Evolutionary conservation across 2,797 vertebrate genomes (phyloP).

Genomic region (Poeciliopsis gracilis): DNA sequence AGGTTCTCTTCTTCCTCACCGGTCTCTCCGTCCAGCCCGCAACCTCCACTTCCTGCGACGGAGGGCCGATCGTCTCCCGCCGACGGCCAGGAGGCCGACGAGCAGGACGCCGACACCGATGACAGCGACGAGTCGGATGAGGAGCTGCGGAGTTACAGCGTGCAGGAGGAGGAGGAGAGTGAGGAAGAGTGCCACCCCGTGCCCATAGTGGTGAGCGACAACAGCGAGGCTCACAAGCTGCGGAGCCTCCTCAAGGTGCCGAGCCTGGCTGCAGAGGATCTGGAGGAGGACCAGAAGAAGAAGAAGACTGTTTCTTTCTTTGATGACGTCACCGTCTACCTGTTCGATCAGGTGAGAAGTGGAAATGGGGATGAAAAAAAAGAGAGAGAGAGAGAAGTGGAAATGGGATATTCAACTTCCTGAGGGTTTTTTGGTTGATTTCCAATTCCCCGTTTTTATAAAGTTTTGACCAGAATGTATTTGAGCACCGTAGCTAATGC

Average conservation of each 20-base stretch:
- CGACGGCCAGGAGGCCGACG: conserved; percentile 73
- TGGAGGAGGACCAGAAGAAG: conserved; percentile 86
- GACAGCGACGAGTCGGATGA: conserved; percentile 95
- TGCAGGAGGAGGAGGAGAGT: conserved; percentile 90
- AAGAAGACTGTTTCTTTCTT: conserved; percentile 97
- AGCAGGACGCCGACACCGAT: conserved; percentile 88
- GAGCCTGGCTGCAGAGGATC: conserved; percentile 67
- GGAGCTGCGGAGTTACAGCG: conserved; percentile 86
- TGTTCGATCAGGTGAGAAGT: conserved; percentile 92
- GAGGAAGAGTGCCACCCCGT: conserved; percentile 84
- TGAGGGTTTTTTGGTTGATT: not conserved
- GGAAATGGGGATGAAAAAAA: not conserved
- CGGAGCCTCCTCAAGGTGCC: conserved; percentile 92
- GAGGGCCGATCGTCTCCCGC: conserved; percentile 53
- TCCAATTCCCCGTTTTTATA: not conserved
- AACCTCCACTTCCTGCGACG: conserved; percentile 28
- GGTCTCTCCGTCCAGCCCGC: conserved; percentile 49
- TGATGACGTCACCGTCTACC: conserved; percentile 94
- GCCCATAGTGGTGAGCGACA: conserved; percentile 92
- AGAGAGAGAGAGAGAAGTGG: conserved; percentile 37
- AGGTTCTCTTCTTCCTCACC: conserved; percentile 68
- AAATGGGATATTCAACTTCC: not conserved
- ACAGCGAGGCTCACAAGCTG: conserved; percentile 86
- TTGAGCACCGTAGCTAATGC: not conserved
- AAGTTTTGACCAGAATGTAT: not conserved